Evolutionary conservation across 2,797 vertebrate genomes (phyloP).

Genomic region (Poecile montanus): DNA sequence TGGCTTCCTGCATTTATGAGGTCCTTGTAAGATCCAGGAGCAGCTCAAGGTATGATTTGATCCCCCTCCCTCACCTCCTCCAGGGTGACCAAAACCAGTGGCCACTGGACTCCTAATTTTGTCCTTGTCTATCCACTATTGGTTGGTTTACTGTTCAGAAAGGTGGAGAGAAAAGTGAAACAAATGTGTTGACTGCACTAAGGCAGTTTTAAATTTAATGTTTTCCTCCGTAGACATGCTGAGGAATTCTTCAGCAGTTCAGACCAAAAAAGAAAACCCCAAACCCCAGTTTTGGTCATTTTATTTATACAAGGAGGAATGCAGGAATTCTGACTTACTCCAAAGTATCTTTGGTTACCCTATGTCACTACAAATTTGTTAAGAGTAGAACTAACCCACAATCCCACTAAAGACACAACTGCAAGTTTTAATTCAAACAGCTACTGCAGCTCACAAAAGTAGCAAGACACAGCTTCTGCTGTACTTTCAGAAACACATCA

Average conservation of each 20-base stretch:
- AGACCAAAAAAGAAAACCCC: conserved; percentile 20
- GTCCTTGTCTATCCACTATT: neutral
- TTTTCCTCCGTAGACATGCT: neutral
- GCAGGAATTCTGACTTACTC: neutral
- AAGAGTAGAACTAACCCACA: conserved; percentile 12
- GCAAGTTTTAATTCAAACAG: neutral
- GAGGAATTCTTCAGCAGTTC: neutral
- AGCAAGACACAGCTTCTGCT: neutral
- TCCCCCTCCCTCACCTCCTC: neutral
- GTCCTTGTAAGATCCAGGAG: neutral
- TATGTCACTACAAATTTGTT: neutral
- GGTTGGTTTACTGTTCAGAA: neutral
- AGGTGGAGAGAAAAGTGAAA: neutral
- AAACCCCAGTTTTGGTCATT: neutral
- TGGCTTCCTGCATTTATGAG: neutral
- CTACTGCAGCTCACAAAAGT: neutral
- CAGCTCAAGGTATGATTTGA: neutral
- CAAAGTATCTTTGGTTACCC: neutral
- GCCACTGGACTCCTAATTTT: neutral
- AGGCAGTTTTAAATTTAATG: neutral
- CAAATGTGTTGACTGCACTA: neutral
- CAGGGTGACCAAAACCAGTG: neutral
- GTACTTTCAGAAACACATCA: neutral
- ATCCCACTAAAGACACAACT: neutral
- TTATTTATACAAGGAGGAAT: conserved; percentile 13